These are phyloP conservation scores for Hepsetus odoe DNA, from an alignment of 2,113 vertebrate species.

Conservation along the genomic window DNA sequence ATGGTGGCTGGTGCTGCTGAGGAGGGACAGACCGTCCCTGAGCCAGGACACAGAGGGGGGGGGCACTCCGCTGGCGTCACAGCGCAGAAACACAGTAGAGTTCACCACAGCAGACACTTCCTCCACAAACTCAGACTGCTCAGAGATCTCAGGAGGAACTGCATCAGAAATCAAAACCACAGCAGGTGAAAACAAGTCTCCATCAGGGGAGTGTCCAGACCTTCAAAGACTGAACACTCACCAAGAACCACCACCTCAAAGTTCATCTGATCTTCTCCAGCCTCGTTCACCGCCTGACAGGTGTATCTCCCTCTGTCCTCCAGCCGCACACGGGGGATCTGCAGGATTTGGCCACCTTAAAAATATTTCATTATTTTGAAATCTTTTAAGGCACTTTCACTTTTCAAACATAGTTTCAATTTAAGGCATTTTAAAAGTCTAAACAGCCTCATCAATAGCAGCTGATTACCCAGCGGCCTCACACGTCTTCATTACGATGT, in stretches of 20 bases:
- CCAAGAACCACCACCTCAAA: constrained; percentile 86
- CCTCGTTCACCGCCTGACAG: constrained; percentile 84
- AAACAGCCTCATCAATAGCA: too few species aligned
- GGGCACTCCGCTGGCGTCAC: constrained; percentile 78
- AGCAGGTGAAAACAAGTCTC: too few species aligned
- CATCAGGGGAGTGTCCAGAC: too few species aligned
- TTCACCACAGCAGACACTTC: constrained; percentile 81
- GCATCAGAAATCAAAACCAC: constrained; percentile 18
- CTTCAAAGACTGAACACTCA: constrained; percentile 63
- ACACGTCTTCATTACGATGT: too few species aligned
- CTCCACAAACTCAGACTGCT: constrained; percentile 75
- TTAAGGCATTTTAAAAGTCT: too few species aligned
- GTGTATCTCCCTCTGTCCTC: constrained; percentile 84
- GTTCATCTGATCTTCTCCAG: constrained; percentile 83
- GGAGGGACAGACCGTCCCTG: constrained; percentile 75
- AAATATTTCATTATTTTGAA: too few species aligned
- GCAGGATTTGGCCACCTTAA: constrained; percentile 85
- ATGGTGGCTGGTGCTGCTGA: constrained; percentile 67
- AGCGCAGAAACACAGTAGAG: constrained; percentile 75
- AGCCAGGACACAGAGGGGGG: constrained; percentile 82
- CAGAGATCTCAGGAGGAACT: constrained; percentile 83
- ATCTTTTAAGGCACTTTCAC: too few species aligned
- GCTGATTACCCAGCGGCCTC: too few species aligned
- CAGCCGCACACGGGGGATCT: constrained; percentile 75
- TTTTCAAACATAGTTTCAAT: too few species aligned